Evolutionary conservation across 2,888 invertebrate species (phyloP).

Genomic region (Xestia sexstrigata): DNA sequence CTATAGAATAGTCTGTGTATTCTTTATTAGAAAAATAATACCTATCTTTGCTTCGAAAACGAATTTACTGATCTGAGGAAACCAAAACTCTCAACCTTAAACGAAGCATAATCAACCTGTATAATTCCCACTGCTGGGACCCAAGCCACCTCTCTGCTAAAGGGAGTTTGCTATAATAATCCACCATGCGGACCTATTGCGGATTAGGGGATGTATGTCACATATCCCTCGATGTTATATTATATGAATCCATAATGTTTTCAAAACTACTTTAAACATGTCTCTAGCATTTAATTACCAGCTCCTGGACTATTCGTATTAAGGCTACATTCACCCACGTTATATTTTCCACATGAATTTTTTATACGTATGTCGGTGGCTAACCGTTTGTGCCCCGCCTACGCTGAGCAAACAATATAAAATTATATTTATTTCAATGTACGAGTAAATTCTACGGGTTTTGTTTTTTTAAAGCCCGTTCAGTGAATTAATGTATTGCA

Average conservation of each 20-base stretch:
- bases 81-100: not conserved
- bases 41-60: not conserved
- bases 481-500: constrained; percentile 21
- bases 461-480: constrained; percentile 31
- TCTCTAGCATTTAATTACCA: not conserved
- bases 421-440: constrained; percentile 52
- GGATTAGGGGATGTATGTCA: not conserved
- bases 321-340: constrained; percentile 41
- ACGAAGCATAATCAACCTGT: not conserved
- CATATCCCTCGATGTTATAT: no score
- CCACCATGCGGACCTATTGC: not conserved
- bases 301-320: constrained; percentile 32
- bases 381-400: constrained; percentile 36
- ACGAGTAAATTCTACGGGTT: constrained; percentile 29
- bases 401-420: constrained; percentile 46
- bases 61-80: not conserved
- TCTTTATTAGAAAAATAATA: not conserved
- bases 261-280: not conserved
- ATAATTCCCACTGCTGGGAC: not conserved
- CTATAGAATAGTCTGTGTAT: not conserved
- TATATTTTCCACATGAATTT: constrained; percentile 49
- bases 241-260: not conserved
- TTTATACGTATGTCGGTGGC: constrained; percentile 39
- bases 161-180: not conserved
- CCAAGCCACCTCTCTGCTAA: not conserved